These are phyloP conservation scores for Elachura formosa DNA, from an alignment of 2,113 vertebrate genomes.

Conservation along the genomic window DNA sequence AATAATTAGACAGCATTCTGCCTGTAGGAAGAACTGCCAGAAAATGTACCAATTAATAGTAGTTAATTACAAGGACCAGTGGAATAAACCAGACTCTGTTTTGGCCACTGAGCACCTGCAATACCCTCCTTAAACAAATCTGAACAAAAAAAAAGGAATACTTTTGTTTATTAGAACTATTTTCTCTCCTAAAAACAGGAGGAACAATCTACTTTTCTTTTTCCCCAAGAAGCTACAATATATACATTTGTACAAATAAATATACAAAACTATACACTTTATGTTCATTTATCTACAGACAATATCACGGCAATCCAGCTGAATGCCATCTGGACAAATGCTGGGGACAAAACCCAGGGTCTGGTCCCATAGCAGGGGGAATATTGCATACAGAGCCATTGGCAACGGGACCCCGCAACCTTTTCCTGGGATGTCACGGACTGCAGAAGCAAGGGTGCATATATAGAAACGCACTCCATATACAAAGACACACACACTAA, in stretches of 20 bases:
- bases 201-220: not conserved
- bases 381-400: rapidly evolving
- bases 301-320: not conserved
- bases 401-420: not conserved
- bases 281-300: not conserved
- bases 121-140: not conserved
- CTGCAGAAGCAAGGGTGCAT: not conserved
- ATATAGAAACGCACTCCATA: not conserved
- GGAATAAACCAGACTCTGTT: not conserved
- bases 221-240: not conserved
- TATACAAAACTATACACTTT: not conserved
- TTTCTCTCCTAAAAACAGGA: not conserved
- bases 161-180: not conserved
- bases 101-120: not conserved
- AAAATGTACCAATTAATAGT: too few species aligned
- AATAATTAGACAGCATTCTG: not conserved
- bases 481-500: rapidly evolving
- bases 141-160: not conserved
- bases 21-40: not conserved
- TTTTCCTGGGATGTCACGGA: not conserved
- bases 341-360: not conserved
- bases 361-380: not conserved
- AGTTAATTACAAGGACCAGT: not conserved
- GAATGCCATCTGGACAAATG: not conserved
- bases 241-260: not conserved